phyloP scores from a whole-genome alignment of 2,888 invertebrate species.

The Boloria euphrosyne region DNA sequence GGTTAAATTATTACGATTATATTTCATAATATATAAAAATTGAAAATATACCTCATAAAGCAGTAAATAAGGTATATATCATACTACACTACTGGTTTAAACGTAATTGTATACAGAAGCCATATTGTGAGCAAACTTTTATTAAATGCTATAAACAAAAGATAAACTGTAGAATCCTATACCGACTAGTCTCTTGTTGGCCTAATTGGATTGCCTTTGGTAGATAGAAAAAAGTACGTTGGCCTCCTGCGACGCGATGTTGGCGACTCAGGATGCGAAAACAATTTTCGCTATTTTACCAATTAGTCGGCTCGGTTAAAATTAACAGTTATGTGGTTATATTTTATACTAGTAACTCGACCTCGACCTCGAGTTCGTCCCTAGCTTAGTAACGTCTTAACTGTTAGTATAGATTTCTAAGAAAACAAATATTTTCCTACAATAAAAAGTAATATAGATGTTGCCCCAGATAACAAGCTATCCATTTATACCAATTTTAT shows the following conservation, averaged over 20 bases:
- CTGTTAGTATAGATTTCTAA: too few relatives aligned
- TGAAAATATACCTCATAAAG: too few relatives aligned
- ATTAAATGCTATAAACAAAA: constrained; percentile 20
- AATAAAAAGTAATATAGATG: too few relatives aligned
- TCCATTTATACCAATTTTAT: too few relatives aligned
- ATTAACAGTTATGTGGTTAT: too few relatives aligned
- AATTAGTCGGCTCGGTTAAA: background rate
- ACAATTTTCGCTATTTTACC: constrained; percentile 5
- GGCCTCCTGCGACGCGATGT: constrained; percentile 18
- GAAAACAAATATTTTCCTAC: too few relatives aligned
- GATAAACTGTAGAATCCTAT: constrained; percentile 17
- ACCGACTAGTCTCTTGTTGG: constrained; percentile 15
- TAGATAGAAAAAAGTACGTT: constrained; percentile 27
- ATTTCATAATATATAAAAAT: too few relatives aligned
- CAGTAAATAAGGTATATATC: background rate
- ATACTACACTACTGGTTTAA: background rate
- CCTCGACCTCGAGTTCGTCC: too few relatives aligned
- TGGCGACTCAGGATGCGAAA: constrained; percentile 4
- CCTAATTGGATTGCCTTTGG: constrained; percentile 24
- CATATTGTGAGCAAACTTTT: constrained; percentile 13
- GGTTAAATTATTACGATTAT: too few relatives aligned
- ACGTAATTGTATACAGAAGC: constrained; percentile 11
- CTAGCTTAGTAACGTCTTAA: too few relatives aligned
- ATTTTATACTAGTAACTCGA: too few relatives aligned
- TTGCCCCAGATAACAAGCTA: too few relatives aligned